Percentiles rank a stretch among this genome's conserved stretches.
Conservation (phyloP, 2,888 invertebrate species). For the Platycheirus rosarum region DNA sequence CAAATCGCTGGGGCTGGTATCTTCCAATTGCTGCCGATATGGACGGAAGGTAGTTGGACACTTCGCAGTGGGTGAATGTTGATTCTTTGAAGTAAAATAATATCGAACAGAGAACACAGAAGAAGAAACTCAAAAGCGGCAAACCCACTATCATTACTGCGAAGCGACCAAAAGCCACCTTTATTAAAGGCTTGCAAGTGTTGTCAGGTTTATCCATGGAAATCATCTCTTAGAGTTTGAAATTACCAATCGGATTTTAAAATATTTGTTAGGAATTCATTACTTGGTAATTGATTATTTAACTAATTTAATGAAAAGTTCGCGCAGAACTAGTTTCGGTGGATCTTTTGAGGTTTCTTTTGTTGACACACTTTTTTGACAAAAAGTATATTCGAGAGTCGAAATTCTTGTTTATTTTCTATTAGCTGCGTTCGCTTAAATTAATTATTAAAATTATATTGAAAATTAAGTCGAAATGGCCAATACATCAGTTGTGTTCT, state of each 20-base stretch:
- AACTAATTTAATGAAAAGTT: too few species aligned
- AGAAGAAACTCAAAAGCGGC: conserved; percentile 90
- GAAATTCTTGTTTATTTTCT: too few species aligned
- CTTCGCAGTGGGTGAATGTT: conserved; percentile 95
- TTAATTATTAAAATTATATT: too few species aligned
- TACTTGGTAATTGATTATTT: not conserved
- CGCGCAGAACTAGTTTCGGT: too few species aligned
- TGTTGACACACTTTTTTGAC: too few species aligned
- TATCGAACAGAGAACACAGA: conserved; percentile 92
- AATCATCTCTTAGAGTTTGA: conserved; percentile 77
- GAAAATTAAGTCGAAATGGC: too few species aligned
- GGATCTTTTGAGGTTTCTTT: too few species aligned
- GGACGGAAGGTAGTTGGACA: conserved; percentile 95
- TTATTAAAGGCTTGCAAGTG: conserved; percentile 77
- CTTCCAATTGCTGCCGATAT: conserved; percentile 97
- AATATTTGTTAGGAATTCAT: not conserved
- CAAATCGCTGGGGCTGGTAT: conserved; percentile 92
- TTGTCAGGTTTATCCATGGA: conserved; percentile 80
- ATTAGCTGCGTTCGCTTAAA: too few species aligned
- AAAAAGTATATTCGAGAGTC: too few species aligned
- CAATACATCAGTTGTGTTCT: too few species aligned
- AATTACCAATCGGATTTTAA: not conserved
- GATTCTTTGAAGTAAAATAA: conserved; percentile 92
- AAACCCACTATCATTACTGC: conserved; percentile 88
- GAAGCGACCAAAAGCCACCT: conserved; percentile 82